Evolutionary conservation across 2,888 invertebrate genomes (phyloP).

Genomic region (Sarcophaga subvicina): DNA sequence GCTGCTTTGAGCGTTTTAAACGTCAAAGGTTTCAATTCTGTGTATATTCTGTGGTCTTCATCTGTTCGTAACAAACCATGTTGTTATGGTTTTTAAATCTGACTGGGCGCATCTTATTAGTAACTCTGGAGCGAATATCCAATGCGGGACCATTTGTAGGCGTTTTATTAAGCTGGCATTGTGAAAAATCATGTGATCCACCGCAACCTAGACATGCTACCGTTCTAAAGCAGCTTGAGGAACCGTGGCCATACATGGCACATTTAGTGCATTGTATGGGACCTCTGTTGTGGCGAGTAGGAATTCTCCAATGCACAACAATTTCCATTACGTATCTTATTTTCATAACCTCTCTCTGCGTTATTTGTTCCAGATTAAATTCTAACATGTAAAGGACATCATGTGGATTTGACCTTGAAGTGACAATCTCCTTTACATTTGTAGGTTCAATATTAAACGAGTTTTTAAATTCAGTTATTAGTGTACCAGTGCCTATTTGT

Average conservation of each 20-base stretch:
- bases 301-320: conserved; percentile 9
- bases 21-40: too few relatives aligned
- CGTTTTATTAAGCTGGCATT: not conserved
- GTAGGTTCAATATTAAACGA: too few relatives aligned
- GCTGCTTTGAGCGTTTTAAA: too few relatives aligned
- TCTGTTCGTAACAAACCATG: too few relatives aligned
- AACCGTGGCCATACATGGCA: not conserved
- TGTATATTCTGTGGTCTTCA: too few relatives aligned
- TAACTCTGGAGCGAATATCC: conserved; percentile 14
- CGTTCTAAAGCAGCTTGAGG: not conserved
- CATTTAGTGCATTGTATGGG: conserved; percentile 3
- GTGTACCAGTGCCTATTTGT: too few relatives aligned
- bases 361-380: conserved; percentile 4
- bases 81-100: not conserved
- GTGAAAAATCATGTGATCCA: not conserved
- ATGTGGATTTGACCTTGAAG: not conserved
- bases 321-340: not conserved
- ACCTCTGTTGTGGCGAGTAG: not conserved
- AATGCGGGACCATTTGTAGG: not conserved
- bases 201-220: conserved; percentile 6
- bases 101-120: not conserved
- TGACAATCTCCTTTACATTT: too few relatives aligned
- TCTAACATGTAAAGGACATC: conserved; percentile 9
- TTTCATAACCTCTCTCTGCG: not conserved
- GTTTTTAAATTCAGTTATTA: too few relatives aligned